A percentile compares a stretch with the other conserved stretches of the same genome.
These are phyloP conservation scores for Pangasius larnaudii DNA, from an alignment of 2,797 vertebrate species.

Conservation along the genomic window DNA sequence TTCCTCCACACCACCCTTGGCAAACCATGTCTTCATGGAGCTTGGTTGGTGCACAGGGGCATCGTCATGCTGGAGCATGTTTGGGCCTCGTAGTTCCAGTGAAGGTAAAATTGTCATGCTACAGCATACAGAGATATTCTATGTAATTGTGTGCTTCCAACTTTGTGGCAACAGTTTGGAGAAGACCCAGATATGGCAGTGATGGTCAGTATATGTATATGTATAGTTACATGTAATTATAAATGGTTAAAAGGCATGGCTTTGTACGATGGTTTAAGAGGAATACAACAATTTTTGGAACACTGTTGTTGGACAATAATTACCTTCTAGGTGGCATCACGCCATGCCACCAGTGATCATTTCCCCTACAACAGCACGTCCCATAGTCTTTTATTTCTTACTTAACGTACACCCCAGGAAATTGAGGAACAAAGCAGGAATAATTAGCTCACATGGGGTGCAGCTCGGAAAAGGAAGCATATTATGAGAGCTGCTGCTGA, in stretches of 20 bases:
- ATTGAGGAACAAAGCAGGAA: not conserved
- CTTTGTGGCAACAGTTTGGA: too few relatives aligned
- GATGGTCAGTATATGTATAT: too few relatives aligned
- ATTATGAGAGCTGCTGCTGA: slow-evolving; percentile 61
- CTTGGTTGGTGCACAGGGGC: too few relatives aligned
- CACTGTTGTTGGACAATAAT: not conserved
- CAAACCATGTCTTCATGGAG: too few relatives aligned
- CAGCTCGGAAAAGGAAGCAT: slow-evolving; percentile 61
- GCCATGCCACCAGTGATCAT: not conserved
- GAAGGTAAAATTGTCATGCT: too few relatives aligned
- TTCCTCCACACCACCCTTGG: too few relatives aligned
- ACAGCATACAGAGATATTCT: too few relatives aligned
- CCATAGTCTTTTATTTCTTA: not conserved
- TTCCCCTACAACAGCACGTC: not conserved
- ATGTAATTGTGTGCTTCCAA: too few relatives aligned
- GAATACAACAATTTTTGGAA: not conserved
- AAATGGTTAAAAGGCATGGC: not conserved
- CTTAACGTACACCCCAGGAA: not conserved
- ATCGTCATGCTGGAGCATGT: too few relatives aligned
- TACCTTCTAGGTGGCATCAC: not conserved
- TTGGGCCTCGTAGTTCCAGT: too few relatives aligned
- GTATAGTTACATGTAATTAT: not conserved
- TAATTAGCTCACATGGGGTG: not conserved
- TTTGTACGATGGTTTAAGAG: not conserved
- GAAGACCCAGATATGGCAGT: too few relatives aligned